A percentile compares a stretch with the other conserved stretches of the same genome.
These are phyloP conservation scores for Drosophila sp. DNA, from an alignment of 1,140 invertebrate species.

Conservation along the genomic window DNA sequence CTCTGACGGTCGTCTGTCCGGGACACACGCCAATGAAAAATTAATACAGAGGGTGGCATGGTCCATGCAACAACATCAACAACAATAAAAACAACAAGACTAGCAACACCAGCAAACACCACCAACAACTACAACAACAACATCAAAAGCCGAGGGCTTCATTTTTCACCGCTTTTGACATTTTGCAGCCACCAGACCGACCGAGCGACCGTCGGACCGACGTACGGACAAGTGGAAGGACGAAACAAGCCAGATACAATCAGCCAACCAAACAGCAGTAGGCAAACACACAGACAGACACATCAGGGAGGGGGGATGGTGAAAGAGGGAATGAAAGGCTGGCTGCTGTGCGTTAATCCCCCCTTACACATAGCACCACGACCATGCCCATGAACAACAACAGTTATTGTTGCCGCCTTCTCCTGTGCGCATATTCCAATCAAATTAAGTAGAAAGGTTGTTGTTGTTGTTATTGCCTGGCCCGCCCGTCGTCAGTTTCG, in stretches of 20 bases:
- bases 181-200: constrained; percentile 68
- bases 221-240: constrained; percentile 14
- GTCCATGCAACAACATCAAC: constrained; percentile 1
- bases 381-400: constrained; percentile 35
- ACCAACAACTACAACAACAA: constrained; percentile 44
- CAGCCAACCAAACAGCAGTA: constrained; percentile 74
- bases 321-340: neutral
- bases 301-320: neutral
- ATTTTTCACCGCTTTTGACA: constrained; percentile 81
- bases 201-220: no score
- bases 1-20: constrained; percentile 36
- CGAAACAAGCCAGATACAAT: constrained; percentile 67
- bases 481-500: constrained; percentile 16
- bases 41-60: constrained; percentile 61
- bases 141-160: constrained; percentile 70
- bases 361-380: constrained; percentile 26
- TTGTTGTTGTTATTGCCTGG: no score
- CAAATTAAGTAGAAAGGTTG: constrained; percentile 74
- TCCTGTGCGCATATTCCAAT: constrained; percentile 74
- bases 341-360: constrained; percentile 59
- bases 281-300: constrained; percentile 36
- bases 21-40: constrained; percentile 78
- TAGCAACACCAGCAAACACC: constrained; percentile 43
- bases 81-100: constrained; percentile 49
- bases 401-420: constrained; percentile 27